Evolutionary conservation across 2,797 vertebrate genomes (phyloP).

Genomic region (Glossophaga mutica): DNA sequence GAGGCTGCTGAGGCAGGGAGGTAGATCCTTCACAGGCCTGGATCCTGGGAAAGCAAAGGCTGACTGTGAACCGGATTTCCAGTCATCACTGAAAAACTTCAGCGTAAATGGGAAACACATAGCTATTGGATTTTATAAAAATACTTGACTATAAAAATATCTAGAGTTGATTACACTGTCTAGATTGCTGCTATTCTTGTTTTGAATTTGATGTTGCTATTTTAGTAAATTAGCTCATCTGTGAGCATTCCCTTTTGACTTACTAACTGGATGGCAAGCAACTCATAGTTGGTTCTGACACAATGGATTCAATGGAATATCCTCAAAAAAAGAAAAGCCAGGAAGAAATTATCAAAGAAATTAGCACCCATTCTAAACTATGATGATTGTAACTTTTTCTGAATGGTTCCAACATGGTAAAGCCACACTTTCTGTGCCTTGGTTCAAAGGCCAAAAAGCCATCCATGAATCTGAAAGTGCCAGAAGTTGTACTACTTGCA

Average conservation of each 20-base stretch:
- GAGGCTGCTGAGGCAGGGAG: not conserved
- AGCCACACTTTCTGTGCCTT: not conserved
- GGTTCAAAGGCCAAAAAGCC: not conserved
- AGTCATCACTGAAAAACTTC: not conserved
- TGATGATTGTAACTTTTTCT: not conserved
- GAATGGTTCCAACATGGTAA: not conserved
- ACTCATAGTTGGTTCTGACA: not conserved
- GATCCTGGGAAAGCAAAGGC: not conserved
- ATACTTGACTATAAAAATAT: not conserved
- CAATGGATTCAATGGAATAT: not conserved
- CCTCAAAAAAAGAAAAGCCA: not conserved
- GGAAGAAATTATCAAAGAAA: not conserved
- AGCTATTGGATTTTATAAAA: not conserved
- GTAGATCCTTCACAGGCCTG: not conserved
- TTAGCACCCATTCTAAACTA: not conserved
- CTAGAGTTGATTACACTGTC: not conserved
- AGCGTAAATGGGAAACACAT: not conserved
- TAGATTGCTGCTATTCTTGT: not conserved
- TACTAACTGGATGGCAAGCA: not conserved
- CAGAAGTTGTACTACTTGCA: not conserved
- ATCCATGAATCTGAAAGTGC: not conserved
- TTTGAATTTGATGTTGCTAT: not conserved
- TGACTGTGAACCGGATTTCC: not conserved
- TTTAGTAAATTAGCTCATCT: not conserved
- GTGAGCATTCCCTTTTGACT: not conserved